These are phyloP conservation scores for Tachyglossus aculeatus DNA, from an alignment of 2,797 vertebrate species.

Conservation along the genomic window DNA sequence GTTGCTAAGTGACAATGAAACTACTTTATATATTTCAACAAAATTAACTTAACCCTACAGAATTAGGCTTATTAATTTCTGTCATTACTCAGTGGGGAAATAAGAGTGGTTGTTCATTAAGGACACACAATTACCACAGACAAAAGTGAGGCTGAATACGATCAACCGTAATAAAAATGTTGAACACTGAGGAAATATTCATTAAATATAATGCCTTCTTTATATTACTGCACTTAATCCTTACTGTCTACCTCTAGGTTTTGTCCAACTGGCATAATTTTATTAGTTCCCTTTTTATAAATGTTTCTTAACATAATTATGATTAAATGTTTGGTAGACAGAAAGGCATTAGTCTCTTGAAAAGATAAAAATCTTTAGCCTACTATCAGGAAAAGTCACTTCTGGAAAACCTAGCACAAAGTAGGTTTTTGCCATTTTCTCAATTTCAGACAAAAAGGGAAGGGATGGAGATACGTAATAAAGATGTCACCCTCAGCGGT, in stretches of 20 bases:
- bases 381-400: constrained; percentile 55
- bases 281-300: constrained; percentile 82
- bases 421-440: constrained; percentile 63
- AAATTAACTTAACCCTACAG: constrained; percentile 86
- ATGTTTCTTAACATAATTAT: constrained; percentile 84
- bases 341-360: constrained; percentile 66
- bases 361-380: constrained; percentile 38
- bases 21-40: constrained; percentile 85
- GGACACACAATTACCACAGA: constrained; percentile 83
- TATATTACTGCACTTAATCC: constrained; percentile 85
- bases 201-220: constrained; percentile 85
- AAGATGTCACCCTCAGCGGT: constrained; percentile 28
- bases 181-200: constrained; percentile 85
- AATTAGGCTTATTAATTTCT: constrained; percentile 88
- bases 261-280: constrained; percentile 80
- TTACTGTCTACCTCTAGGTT: constrained; percentile 74
- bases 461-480: constrained; percentile 41
- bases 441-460: constrained; percentile 28
- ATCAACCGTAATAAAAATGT: constrained; percentile 88
- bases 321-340: constrained; percentile 77
- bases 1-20: constrained; percentile 81
- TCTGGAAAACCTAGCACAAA: constrained; percentile 60
- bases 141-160: constrained; percentile 83
- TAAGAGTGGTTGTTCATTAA: constrained; percentile 83
- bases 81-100: constrained; percentile 83